phyloP scores from a whole-genome alignment of 2,888 invertebrate species.

The Cepaea hortensis region DNA sequence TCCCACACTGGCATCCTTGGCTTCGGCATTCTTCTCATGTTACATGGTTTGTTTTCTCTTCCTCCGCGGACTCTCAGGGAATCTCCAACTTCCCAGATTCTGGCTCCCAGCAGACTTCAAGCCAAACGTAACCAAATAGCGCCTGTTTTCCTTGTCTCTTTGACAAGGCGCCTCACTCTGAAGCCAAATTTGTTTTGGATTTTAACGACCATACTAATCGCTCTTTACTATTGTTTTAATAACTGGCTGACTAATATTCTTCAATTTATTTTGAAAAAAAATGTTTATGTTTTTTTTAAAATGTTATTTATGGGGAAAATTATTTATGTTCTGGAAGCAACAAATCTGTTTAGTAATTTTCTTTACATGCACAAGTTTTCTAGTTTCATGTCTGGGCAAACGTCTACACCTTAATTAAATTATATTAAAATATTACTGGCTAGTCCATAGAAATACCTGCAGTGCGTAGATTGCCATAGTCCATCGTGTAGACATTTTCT shows the following conservation, averaged over 20 bases:
- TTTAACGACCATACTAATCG: background rate
- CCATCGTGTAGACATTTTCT: too few relatives aligned
- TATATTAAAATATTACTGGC: too few relatives aligned
- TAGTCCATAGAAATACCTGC: too few relatives aligned
- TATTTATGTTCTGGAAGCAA: too few relatives aligned
- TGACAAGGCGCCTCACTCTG: background rate
- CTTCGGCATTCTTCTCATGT: conserved; percentile 12
- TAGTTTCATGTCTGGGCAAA: too few relatives aligned
- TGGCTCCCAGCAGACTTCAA: conserved; percentile 19
- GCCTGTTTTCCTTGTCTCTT: conserved; percentile 1
- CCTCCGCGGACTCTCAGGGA: conserved; percentile 10
- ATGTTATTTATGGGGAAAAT: too few relatives aligned
- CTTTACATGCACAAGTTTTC: too few relatives aligned
- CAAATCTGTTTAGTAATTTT: too few relatives aligned
- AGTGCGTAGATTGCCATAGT: too few relatives aligned
- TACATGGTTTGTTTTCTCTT: conserved; percentile 32
- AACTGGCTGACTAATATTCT: background rate
- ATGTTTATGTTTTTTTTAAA: background rate
- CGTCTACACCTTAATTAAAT: too few relatives aligned
- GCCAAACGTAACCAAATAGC: background rate
- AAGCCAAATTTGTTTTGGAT: conserved; percentile 9
- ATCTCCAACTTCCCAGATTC: conserved; percentile 38
- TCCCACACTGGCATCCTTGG: too few relatives aligned
- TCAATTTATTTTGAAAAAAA: background rate
- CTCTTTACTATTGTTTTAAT: background rate